Evolutionary conservation across 2,888 invertebrate species (phyloP).

Genomic region (Pseudoips prasinana): DNA sequence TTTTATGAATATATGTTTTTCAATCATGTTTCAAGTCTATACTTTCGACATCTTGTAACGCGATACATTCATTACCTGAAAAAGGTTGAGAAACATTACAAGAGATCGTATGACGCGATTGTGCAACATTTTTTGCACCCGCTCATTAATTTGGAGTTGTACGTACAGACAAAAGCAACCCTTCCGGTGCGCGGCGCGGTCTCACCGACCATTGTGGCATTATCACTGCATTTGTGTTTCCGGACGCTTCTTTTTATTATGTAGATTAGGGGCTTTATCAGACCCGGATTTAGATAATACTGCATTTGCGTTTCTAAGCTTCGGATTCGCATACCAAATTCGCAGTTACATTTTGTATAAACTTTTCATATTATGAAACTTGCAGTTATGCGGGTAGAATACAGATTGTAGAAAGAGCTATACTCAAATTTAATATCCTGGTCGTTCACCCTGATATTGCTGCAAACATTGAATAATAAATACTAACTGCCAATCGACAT

Average conservation of each 20-base stretch:
- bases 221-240: constrained; percentile 71
- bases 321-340: constrained; percentile 35
- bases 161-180: constrained; percentile 73
- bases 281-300: constrained; percentile 60
- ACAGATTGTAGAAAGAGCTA: not conserved
- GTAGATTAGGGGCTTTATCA: constrained; percentile 73
- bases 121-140: constrained; percentile 73
- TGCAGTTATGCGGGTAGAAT: constrained; percentile 21
- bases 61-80: constrained; percentile 11
- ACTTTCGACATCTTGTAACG: too few relatives aligned
- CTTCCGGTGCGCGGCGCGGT: constrained; percentile 57
- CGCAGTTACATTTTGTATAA: constrained; percentile 11
- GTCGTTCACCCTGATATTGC: constrained; percentile 22
- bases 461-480: constrained; percentile 54
- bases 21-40: too few relatives aligned
- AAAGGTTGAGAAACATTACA: constrained; percentile 53
- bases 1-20: too few relatives aligned
- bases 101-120: constrained; percentile 74
- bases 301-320: constrained; percentile 39
- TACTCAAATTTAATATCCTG: constrained; percentile 12
- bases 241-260: constrained; percentile 76
- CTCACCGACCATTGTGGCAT: constrained; percentile 59
- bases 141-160: constrained; percentile 79
- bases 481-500: constrained; percentile 77
- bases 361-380: not conserved